Base-by-base conservation (phyloP, 2,888 invertebrate genomes). In the Cybosia mesomella region DNA sequence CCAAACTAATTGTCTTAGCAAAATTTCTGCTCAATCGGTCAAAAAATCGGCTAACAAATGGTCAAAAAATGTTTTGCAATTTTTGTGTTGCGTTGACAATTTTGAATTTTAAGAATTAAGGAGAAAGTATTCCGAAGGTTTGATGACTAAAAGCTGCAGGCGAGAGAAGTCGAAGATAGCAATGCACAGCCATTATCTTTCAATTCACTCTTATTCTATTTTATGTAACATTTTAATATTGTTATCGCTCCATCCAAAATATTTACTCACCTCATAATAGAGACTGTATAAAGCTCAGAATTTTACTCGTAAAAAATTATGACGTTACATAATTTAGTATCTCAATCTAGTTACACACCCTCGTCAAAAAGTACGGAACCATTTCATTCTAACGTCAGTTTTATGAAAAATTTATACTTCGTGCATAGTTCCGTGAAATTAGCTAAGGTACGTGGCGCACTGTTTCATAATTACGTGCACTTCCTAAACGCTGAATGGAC, bases 351-450 rank as follows among this genome's bases (percentile, higher is more conserved):
- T 75, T 70, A 69, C 70, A 71, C 64, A 80, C 80, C 80, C 76
- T 80, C 69, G 76, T 80, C 80, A 80, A 80, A 79, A 84, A 83
- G 76, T 78, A 83, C 74, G 76, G 80, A 80, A 82, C 79, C 82
- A 77, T 81, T 85, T 85, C 81, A 85, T 83, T 83, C 76, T 65
- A 77, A 78, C 79, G 83, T 84, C 85, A 81, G 79, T 81, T 85
- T 82, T 85, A 83, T 85, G 82, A 85, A 85, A 85, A 85, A 85
- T 81, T 81, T 82, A 84, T 83, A 81, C 73, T 70, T 58, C 72
- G 59, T 49, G 70, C 77, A 75, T 72, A 72, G 69, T 76, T 73
- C 71, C 80, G 73, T 80, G 76, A 80, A 80, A 76, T 80, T 73
- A 80, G 62, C 43, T 67, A 53, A 63, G 54, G 53, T 18, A 63